Evolutionary conservation across 2,888 invertebrate species (phyloP).

Genomic region (Latrodectus elegans): DNA sequence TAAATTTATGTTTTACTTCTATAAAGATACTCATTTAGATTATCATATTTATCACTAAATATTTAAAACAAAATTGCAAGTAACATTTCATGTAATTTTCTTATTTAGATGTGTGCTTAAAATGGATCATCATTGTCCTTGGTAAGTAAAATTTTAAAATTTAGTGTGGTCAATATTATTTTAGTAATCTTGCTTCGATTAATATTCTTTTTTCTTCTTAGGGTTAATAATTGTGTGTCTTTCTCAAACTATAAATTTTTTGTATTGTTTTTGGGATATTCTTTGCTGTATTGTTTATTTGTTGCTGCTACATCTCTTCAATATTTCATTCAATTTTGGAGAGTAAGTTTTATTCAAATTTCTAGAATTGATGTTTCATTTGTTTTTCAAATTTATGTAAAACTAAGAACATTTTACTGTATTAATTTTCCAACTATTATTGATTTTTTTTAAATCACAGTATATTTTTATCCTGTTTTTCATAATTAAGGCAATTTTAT

Average conservation of each 20-base stretch:
- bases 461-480: no score
- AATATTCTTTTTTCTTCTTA: constrained; percentile 29
- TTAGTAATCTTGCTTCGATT: no score
- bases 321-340: constrained; percentile 93
- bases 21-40: no score
- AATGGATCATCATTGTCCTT: constrained; percentile 99
- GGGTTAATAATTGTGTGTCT: constrained; percentile 95
- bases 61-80: neutral
- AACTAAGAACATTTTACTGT: no score
- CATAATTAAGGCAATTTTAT: no score
- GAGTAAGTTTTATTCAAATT: constrained; percentile 79
- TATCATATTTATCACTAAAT: no score
- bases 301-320: constrained; percentile 89
- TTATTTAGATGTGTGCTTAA: constrained; percentile 86
- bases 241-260: constrained; percentile 99
- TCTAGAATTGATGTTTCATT: no score
- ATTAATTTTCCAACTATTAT: no score
- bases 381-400: no score
- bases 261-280: constrained; percentile 96
- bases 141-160: constrained; percentile 78
- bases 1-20: no score
- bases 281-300: constrained; percentile 92
- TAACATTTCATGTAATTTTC: constrained; percentile 21
- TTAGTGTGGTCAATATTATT: neutral
- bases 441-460: no score